Evolutionary conservation across 2,888 invertebrate species (phyloP).

Genomic region (Nudaria mundana): DNA sequence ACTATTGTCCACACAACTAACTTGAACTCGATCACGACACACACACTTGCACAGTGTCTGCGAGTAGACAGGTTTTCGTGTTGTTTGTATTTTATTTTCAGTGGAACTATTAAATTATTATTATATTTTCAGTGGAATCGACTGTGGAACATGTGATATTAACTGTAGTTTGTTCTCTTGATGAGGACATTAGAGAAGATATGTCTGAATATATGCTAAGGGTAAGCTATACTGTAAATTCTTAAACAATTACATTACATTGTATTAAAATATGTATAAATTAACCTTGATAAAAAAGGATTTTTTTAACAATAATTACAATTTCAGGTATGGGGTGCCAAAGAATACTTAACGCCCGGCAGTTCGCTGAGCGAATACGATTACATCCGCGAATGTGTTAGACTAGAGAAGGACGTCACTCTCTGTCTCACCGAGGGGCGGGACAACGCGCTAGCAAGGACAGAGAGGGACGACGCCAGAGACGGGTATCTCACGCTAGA

Average conservation of each 20-base stretch:
- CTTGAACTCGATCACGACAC: too few relatives aligned
- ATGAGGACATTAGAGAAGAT: constrained; percentile 85
- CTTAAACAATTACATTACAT: too few relatives aligned
- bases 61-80: too few relatives aligned
- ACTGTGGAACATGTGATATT: constrained; percentile 92
- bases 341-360: constrained; percentile 93
- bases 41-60: too few relatives aligned
- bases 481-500: constrained; percentile 88
- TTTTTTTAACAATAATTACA: background rate
- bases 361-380: constrained; percentile 94
- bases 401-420: constrained; percentile 93
- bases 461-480: constrained; percentile 90
- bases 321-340: constrained; percentile 89
- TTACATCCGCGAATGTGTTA: constrained; percentile 96
- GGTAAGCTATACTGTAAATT: too few relatives aligned
- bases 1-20: too few relatives aligned
- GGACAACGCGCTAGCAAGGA: constrained; percentile 86
- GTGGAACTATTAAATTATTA: too few relatives aligned
- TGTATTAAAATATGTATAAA: too few relatives aligned
- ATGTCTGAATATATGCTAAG: constrained; percentile 85
- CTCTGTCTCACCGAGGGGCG: constrained; percentile 84
- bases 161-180: constrained; percentile 91
- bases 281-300: too few relatives aligned
- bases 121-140: constrained; percentile 86
- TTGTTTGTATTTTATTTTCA: too few relatives aligned